Conservation (phyloP, 2,797 vertebrate genomes). For the Epinephelus coioides region DNA sequence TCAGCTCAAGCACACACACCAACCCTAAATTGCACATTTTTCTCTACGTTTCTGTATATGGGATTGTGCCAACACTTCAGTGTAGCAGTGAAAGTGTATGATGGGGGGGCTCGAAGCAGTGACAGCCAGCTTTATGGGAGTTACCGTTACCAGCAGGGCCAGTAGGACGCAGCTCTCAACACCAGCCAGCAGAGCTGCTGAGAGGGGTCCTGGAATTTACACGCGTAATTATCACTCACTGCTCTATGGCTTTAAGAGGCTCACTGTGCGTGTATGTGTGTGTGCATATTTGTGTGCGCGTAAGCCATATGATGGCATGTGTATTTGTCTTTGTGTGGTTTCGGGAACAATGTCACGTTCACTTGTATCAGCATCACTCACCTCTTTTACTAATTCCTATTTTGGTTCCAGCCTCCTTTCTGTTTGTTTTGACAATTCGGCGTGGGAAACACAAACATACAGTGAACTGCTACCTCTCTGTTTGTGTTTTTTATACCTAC, state of each 20-base stretch:
- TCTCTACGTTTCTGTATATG: conserved; percentile 11
- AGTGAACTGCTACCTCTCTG: conserved; percentile 47
- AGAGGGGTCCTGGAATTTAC: conserved; percentile 79
- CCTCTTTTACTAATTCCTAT: conserved; percentile 76
- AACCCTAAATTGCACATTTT: conserved; percentile 20
- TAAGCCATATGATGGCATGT: conserved; percentile 48
- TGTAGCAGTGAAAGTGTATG: conserved; percentile 53
- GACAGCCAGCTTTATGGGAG: conserved; percentile 63
- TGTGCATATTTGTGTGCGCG: conserved; percentile 19
- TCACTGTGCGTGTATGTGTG: conserved; percentile 44
- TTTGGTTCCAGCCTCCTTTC: conserved; percentile 70
- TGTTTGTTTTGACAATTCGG: conserved; percentile 78
- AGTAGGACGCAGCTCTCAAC: conserved; percentile 73
- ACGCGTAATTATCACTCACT: conserved; percentile 81
- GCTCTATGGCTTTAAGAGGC: conserved; percentile 65
- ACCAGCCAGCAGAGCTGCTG: conserved; percentile 67
- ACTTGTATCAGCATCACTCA: conserved; percentile 69
- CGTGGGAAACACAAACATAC: conserved; percentile 79
- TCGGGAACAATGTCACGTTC: conserved; percentile 66
- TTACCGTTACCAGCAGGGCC: conserved; percentile 59
- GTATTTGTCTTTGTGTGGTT: conserved; percentile 72
- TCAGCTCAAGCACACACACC: conserved; percentile 5
- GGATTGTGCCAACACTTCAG: conserved; percentile 42
- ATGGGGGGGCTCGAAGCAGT: conserved; percentile 42
- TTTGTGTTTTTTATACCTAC: conserved; percentile 66